Base-by-base conservation (phyloP, 2,888 invertebrate genomes). In the Tetranychus truncatus region DNA sequence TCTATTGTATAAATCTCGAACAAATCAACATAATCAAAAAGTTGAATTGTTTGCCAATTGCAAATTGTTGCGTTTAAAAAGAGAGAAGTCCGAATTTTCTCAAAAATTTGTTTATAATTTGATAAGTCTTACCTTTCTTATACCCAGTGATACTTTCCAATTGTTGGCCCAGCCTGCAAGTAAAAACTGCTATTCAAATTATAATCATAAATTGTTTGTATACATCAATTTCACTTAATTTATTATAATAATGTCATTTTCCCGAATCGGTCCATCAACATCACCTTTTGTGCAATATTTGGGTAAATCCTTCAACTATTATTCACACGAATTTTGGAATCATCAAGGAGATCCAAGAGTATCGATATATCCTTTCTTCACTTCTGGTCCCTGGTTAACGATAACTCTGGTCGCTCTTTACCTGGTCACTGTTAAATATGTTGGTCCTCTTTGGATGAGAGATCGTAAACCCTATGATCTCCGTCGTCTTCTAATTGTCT, bases 401-500 rank as follows among this genome's bases (percentile, higher is more conserved):
- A 0, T 76, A 69, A 66, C 74, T 45, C 72, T 76, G 6, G 67
- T 72, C 7, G 72, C 11, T n/a, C 66, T 69, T 20, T 76, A 76
- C 67, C 66, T 76, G 1, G 55, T 71, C 65, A 71, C 66, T 66
- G 76, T 76, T 65, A 76, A 74, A 71, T n/a, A 69, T 4, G 45
- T 74, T 67, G 76, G 76, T 7, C 76, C 76, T 1, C 24, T 46
- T 44, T 72, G 67, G 9, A 76, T 76, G 76, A 74, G 74, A 72
- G 72, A 72, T 11, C 71, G 76, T 45, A 74, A 76, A 15, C 66
- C 76, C 4, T 76, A 44, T 71, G 67, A 74, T 9, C 45, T 76
- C 66, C 67, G 74, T 45, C 55, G 34, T 44, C 1, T 74, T 8
- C 74, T 76, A 11, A 44, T 74, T 34, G 71, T 45, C 20, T 76